Evolutionary conservation across 2,113 vertebrate genomes (phyloP).

Genomic region (Peromyscus polionotus): DNA sequence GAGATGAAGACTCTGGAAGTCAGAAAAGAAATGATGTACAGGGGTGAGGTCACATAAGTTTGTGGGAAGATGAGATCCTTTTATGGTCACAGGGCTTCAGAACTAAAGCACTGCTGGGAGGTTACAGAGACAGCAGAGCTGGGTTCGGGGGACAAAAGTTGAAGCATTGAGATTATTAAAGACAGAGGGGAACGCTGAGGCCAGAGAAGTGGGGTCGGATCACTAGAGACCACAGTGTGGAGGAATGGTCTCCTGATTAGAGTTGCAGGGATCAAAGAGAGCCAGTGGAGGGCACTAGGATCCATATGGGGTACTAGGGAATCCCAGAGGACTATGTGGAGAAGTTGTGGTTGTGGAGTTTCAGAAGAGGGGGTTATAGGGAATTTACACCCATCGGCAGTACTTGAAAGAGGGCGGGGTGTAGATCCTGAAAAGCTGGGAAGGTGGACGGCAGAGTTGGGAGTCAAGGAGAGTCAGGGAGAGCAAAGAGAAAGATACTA

Average conservation of each 20-base stretch:
- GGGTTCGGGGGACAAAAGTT: neutral
- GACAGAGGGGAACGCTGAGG: neutral
- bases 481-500: constrained; percentile 31
- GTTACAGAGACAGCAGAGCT: constrained; percentile 2
- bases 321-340: constrained; percentile 4
- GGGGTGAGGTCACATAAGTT: neutral
- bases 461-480: neutral
- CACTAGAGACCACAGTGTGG: neutral
- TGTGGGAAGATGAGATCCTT: constrained; percentile 9
- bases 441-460: constrained; percentile 38
- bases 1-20: constrained; percentile 15
- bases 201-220: neutral
- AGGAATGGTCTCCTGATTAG: neutral
- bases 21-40: neutral
- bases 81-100: neutral
- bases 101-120: neutral
- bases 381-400: neutral
- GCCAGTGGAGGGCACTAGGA: neutral
- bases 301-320: neutral
- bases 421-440: neutral
- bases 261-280: neutral
- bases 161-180: neutral
- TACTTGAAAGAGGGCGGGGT: neutral
- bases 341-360: constrained; percentile 13
- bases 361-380: neutral